Base-by-base conservation (phyloP, 2,888 invertebrate species). In the Chalcis sispes region DNA sequence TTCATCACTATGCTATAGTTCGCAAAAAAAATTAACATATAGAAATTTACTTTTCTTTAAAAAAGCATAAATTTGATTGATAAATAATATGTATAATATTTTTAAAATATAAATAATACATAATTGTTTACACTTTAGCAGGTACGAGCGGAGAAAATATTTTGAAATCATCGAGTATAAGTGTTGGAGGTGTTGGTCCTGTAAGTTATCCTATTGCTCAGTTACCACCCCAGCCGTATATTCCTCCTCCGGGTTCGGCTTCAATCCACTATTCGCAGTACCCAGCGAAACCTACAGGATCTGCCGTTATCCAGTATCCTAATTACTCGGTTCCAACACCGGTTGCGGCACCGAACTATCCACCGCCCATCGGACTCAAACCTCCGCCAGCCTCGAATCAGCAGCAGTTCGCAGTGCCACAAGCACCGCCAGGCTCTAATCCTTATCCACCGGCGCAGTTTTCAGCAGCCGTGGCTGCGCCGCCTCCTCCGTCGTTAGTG, bases 391-490 rank as follows among this genome's bases (percentile, higher is more conserved):
- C 42, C 7, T 8, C 13, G 13, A 42, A 13, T 42, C 59, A 13
- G 67, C 82, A 80, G 29, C 84, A 83, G 71, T 85, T 85, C 77
- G 75, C 82, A 23, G 80, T 84, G 36, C 86, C 88, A 0, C 87
- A 88, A 73, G 88, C 88, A 29, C 88, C 88, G 15, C 88, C 88
- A 1, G 88, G 88, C 13, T 85, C 88, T 7, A 88, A 88, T 77
- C 88, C 87, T 0, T 87, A 87, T 72, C 87, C 87, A n/a, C 89
- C 87, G 1, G 29, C 67, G 2, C 86, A 86, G 59, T 87, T 85
- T 48, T 2, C 65, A n/a, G 27, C 15, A 20, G 29, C 42, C 25
- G 15, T 20, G 29, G 8, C 56, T 36, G 81, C 81, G 65, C 82
- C 84, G 0, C 80, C 84, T 36, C 79, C 80, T 8, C 64, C 70